A percentile compares a stretch with the other conserved stretches of the same genome.
phyloP scores from a whole-genome alignment of 2,888 invertebrate species.

The Fragum whitleyi region DNA sequence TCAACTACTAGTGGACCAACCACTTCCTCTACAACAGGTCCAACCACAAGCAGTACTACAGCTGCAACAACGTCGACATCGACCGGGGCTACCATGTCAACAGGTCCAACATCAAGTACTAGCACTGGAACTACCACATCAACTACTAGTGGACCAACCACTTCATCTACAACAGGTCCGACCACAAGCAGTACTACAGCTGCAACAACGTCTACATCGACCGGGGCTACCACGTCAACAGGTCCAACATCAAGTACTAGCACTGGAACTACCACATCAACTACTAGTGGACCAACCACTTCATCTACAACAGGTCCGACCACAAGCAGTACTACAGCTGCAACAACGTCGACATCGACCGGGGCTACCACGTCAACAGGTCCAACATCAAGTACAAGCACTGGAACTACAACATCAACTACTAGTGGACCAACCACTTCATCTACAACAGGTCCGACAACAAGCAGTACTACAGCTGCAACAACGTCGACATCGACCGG shows the following conservation, averaged over 20 bases:
- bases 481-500: conserved; percentile 7
- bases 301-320: too few species aligned
- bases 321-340: conserved; percentile 1
- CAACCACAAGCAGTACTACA: background rate
- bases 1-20: conserved; percentile 10
- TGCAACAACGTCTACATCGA: background rate
- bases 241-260: background rate
- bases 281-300: too few species aligned
- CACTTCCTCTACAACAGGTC: background rate
- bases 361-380: background rate
- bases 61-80: conserved; percentile 5
- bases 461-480: conserved; percentile 4
- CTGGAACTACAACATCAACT: background rate
- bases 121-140: conserved; percentile 10
- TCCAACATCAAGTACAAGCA: background rate
- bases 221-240: background rate
- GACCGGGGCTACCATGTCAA: background rate
- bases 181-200: background rate
- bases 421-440: background rate
- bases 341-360: conserved; percentile 18
- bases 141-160: background rate
- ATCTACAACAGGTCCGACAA: conserved; percentile 23
- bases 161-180: conserved; percentile 5
- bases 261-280: too few species aligned
- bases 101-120: conserved; percentile 3